Percentiles rank a stretch among this genome's conserved stretches.
Conservation (phyloP, 1,140 invertebrate genomes). For the Goniozus legneri region DNA sequence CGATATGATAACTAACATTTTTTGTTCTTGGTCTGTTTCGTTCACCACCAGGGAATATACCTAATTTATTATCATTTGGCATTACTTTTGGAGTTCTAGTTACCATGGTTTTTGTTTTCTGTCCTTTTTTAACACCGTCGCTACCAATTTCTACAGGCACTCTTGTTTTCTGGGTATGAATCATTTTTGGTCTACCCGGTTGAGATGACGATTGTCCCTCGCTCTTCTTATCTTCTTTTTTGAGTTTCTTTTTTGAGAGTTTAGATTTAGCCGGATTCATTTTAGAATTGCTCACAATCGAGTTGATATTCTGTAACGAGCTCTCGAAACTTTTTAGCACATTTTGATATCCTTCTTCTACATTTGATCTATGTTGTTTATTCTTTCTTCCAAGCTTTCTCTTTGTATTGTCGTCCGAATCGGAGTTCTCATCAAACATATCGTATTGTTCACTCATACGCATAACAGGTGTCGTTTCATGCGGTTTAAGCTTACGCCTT, state of each 20-base stretch:
- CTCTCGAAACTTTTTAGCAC: conserved; percentile 55
- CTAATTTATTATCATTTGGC: conserved; percentile 49
- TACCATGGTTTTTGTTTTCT: conserved; percentile 59
- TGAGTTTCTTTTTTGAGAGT: conserved; percentile 38
- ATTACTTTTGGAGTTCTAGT: conserved; percentile 55
- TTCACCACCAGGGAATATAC: conserved; percentile 48
- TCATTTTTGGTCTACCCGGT: conserved; percentile 65
- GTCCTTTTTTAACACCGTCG: conserved; percentile 54
- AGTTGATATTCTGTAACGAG: conserved; percentile 57
- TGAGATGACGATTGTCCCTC: conserved; percentile 36
- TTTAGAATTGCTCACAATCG: conserved; percentile 50
- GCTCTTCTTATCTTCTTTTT: conserved; percentile 47
- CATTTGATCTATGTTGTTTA: conserved; percentile 45
- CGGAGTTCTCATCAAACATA: conserved; percentile 40
- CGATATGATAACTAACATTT: conserved; percentile 63
- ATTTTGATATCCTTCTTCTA: conserved; percentile 52
- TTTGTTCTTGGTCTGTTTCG: conserved; percentile 61
- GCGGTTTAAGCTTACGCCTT: conserved; percentile 67
- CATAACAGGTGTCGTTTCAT: conserved; percentile 49
- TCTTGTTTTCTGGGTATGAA: conserved; percentile 66
- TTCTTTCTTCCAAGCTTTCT: conserved; percentile 44
- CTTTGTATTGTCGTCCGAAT: conserved; percentile 54
- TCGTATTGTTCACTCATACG: conserved; percentile 49
- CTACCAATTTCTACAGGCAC: conserved; percentile 55
- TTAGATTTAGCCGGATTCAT: conserved; percentile 45